phyloP scores from a whole-genome alignment of 2,113 vertebrate genomes.

The Cryptoleucopteryx plumbea region DNA sequence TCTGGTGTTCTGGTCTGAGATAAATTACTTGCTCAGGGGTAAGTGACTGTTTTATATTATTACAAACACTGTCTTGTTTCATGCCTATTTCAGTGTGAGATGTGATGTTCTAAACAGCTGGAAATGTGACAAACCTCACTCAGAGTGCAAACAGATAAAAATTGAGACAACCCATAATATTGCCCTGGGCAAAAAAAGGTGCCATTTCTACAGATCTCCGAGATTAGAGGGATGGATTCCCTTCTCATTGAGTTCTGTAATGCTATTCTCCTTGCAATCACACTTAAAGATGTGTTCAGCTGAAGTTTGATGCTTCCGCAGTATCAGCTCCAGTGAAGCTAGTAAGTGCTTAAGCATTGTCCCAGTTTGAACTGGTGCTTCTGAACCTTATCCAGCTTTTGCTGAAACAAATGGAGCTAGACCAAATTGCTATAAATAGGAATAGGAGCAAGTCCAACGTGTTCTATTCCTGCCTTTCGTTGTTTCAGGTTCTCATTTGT shows the following conservation, averaged over 20 bases:
- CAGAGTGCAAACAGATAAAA: conserved; percentile 4
- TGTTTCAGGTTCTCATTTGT: not conserved
- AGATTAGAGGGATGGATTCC: not conserved
- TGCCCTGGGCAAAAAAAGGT: not conserved
- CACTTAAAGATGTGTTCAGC: not conserved
- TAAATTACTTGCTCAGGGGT: conserved; percentile 44
- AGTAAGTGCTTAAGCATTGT: not conserved
- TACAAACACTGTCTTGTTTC: conserved; percentile 30
- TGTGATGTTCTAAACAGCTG: not conserved
- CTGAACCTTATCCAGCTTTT: not conserved
- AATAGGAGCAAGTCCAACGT: not conserved
- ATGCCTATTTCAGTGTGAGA: conserved; percentile 3
- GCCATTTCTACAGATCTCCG: not conserved
- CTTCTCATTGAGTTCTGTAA: not conserved
- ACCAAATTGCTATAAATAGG: not conserved
- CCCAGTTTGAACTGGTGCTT: not conserved
- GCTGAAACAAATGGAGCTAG: not conserved
- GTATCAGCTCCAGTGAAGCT: not conserved
- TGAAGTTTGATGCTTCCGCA: not conserved
- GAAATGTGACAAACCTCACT: conserved; percentile 11
- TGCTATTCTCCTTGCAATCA: not conserved
- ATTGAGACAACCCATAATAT: not conserved
- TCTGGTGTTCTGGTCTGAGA: conserved; percentile 1
- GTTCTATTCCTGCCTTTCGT: not conserved
- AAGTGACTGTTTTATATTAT: conserved; percentile 54